phyloP scores from a whole-genome alignment of 2,113 vertebrate genomes.

The Opisthocomus hoazin region DNA sequence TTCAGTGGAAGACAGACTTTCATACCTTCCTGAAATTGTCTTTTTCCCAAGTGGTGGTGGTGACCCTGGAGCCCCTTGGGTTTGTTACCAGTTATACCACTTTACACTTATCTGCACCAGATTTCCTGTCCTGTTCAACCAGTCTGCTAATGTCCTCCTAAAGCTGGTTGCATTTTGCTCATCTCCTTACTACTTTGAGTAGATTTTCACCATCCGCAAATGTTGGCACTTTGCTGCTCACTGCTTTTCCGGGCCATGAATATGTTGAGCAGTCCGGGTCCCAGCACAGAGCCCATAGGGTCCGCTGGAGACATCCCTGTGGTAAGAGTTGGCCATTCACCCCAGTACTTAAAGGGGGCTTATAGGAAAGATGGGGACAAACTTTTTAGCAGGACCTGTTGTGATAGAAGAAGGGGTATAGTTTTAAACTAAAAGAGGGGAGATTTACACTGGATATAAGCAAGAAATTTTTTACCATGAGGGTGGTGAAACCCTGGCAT shows the following conservation, averaged over 20 bases:
- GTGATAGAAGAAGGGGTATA: no score
- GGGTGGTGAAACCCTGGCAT: no score
- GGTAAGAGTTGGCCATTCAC: neutral
- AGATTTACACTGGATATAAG: no score
- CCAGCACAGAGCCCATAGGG: neutral
- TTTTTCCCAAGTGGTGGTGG: neutral
- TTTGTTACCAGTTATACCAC: neutral
- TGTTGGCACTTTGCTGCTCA: neutral
- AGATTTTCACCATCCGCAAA: neutral
- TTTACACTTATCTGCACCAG: neutral
- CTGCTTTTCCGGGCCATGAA: neutral
- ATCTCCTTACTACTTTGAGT: fast-evolving
- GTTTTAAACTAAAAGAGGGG: no score
- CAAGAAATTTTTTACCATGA: no score
- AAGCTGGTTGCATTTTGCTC: neutral
- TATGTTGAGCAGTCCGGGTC: neutral
- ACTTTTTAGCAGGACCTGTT: no score
- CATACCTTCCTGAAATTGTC: neutral
- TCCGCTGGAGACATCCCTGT: neutral
- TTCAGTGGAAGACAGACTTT: neutral
- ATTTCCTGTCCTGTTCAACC: neutral
- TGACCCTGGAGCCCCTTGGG: neutral
- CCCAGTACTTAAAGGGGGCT: no score
- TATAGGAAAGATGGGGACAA: no score
- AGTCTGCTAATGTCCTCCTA: neutral